Base-by-base conservation (phyloP, 2,797 vertebrate genomes). In the Ispidina lecontei region DNA sequence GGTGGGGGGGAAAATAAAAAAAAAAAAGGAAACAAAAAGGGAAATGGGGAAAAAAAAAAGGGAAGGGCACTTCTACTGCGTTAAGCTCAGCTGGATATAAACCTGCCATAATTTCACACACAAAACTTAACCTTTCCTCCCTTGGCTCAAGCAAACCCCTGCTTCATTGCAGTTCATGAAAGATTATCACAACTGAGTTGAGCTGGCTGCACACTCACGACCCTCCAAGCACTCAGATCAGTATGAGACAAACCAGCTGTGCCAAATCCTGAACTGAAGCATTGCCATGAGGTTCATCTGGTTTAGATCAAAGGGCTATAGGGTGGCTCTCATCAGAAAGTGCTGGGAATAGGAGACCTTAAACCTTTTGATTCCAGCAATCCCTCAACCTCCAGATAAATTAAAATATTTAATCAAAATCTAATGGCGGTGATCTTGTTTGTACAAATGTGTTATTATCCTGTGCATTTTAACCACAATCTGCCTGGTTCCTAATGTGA, bases 381-480 rank as follows among this genome's bases (percentile, higher is more conserved):
- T 92, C 90, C 90, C 70, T 96, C 75, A 94, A 64, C 71, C 89
- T 87, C 93, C 90, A 94, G 95, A 96, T 96, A 95, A 93, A 97
- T 97, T 96, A 97, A 97, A 97, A 97, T 96, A 97, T 97, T 98
- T 97, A 95, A 97, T 97, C 96, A 97, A 96, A 97, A 96, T 95
- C 87, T 93, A 96, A 96, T 78, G 93, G 79, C 75, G 63, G 78
- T 96, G 96, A 93, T 96, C 92, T 95, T 98, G 96, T 97, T 97
- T 97, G 97, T 95, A 89, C 92, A 96, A 95, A 95, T 95, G 94
- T 94, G 95, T 96, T 97, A 96, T 97, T 97, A 97, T 96, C 91
- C 94, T 62, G 29, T 94, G 92, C 95, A 87, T 96, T 97, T 96
- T 95, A 93, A 93, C 92, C 72, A 78, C 95, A 97, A 75, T 96